Conservation (phyloP, 2,113 vertebrate species). For the Cyprinodon tularosa region DNA sequence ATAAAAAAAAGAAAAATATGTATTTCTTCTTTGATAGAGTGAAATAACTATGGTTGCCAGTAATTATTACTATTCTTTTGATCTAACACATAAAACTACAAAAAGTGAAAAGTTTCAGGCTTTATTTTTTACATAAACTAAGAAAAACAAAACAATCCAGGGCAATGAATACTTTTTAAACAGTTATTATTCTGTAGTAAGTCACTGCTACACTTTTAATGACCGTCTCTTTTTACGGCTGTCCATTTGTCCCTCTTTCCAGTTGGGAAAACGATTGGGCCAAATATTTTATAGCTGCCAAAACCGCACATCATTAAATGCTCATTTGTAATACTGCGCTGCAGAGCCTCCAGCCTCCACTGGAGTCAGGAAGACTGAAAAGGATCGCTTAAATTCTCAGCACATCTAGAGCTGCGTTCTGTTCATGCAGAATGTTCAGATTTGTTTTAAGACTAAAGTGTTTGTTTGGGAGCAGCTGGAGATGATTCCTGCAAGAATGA, state of each 20-base stretch:
- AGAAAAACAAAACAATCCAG: too few species aligned
- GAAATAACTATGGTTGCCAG: too few species aligned
- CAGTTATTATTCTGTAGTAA: too few species aligned
- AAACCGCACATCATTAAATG: slow-evolving; percentile 56
- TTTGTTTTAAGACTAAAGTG: neutral
- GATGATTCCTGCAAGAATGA: slow-evolving; percentile 3
- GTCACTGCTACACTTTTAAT: slow-evolving; percentile 15
- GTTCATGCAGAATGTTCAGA: neutral
- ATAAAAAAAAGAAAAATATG: too few species aligned
- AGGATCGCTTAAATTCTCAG: slow-evolving; percentile 25
- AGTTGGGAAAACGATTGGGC: slow-evolving; percentile 15
- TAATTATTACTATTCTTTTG: too few species aligned
- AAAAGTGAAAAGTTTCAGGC: too few species aligned
- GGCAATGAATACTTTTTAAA: too few species aligned
- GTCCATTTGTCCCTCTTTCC: slow-evolving; percentile 37
- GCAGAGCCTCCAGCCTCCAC: slow-evolving; percentile 22
- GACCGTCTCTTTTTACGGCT: slow-evolving; percentile 35
- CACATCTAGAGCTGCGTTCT: slow-evolving; percentile 23
- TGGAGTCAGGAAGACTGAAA: slow-evolving; percentile 17
- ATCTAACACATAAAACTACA: too few species aligned
- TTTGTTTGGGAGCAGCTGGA: neutral
- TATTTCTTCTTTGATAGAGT: too few species aligned
- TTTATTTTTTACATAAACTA: too few species aligned
- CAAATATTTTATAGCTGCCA: slow-evolving; percentile 28
- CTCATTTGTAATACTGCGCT: slow-evolving; percentile 52